Evolutionary conservation across 2,797 vertebrate species (phyloP), one percentile per base, ranked within the genome.

Genomic region (Mareca strepera): DNA sequence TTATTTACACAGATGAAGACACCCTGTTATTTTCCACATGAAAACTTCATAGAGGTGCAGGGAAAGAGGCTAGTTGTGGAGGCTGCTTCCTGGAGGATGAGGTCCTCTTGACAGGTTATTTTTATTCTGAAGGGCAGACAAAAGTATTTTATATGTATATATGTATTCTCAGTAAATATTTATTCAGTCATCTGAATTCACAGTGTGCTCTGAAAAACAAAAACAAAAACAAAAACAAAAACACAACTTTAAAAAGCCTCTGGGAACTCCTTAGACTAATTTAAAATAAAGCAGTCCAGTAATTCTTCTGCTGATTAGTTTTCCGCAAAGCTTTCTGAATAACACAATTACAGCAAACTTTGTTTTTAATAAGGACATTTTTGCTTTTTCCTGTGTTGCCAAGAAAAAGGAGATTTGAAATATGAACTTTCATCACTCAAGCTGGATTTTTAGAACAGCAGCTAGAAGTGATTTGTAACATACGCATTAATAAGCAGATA

Each of bases 221-320:
- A 43, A 43, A 43, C 37, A 39, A n/a, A n/a, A n/a, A n/a, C n/a
- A n/a, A n/a, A n/a, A 39, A 11, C 37, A 39, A 39, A 39, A 39
- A 39, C 41, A 60, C 6, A 13, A 52, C 25, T 92, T 84, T 46
- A 22, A 60, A 75, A 88, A 75, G 25, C 12, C 31, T 82, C 66
- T 73, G 37, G 26, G 35, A 85, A 44, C n/a, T 87, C 35, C 60
- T 74, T 82, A 76, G 64, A 53, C 9, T 85, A 44, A 60, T 85
- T 92, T 82, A 63, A 82, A 92, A 74, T 60, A 80, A 79, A 68
- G 33, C 43, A 87, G 60, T 17, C 52, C 48, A 67, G 50, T 82
- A 93, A 87, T 85, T 92, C n/a, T 79, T 77, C 43, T 74, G 43
- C 31, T 52, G 48, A 87, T 91, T 70, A 82, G 82, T 87, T 77